phyloP scores from a whole-genome alignment of 2,113 vertebrate genomes.

The Paratilapia polleni region DNA sequence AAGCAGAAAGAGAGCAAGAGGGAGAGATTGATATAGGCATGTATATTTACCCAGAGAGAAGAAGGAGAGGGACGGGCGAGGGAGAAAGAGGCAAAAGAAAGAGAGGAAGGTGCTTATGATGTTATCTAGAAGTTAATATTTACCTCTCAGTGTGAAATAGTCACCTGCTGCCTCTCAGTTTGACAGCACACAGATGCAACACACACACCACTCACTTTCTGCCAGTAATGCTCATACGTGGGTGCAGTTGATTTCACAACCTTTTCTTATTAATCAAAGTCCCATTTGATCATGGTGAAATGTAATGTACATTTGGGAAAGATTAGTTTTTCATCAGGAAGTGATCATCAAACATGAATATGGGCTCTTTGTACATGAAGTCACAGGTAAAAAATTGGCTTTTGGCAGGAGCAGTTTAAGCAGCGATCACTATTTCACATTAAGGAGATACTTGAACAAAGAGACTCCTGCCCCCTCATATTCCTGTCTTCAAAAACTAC shows the following conservation, averaged over 20 bases:
- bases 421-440: conserved; percentile 43
- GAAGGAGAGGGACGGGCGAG: conserved; percentile 23
- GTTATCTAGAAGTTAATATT: conserved; percentile 75
- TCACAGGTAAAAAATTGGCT: conserved; percentile 22
- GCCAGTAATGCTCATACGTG: background rate
- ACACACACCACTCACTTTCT: background rate
- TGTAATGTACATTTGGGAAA: conserved; percentile 33
- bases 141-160: conserved; percentile 69
- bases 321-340: conserved; percentile 38
- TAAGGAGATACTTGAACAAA: conserved; percentile 16
- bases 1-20: conserved; percentile 41
- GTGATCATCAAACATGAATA: conserved; percentile 52
- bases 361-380: conserved; percentile 47
- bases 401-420: conserved; percentile 26
- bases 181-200: conserved; percentile 27
- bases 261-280: conserved; percentile 42
- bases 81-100: conserved; percentile 24
- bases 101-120: conserved; percentile 56
- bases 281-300: conserved; percentile 35
- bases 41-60: conserved; percentile 54
- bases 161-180: conserved; percentile 36
- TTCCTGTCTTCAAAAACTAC: background rate
- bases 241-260: conserved; percentile 5
- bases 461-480: background rate
- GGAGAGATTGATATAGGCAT: conserved; percentile 53